Conservation (phyloP, 2,888 invertebrate genomes). For the Lissocephala sabroskyi region DNA sequence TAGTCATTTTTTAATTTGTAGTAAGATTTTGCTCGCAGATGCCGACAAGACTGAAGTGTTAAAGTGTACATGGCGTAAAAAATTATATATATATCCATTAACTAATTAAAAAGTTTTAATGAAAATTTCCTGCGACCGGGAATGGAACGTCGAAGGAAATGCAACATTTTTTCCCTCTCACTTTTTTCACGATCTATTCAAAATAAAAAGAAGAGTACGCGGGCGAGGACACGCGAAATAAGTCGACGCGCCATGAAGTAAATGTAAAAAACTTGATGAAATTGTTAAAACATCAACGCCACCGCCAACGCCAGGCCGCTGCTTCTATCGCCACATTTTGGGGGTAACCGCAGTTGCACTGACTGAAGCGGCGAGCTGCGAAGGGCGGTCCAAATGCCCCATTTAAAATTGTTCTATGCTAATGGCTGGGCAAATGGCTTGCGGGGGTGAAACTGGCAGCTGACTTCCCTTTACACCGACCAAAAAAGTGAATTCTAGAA, state of each 20-base stretch:
- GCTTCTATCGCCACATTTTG: no score
- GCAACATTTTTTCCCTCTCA: neutral
- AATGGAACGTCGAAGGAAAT: slow-evolving; percentile 12
- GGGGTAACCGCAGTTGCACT: slow-evolving; percentile 32
- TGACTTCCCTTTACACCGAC: no score
- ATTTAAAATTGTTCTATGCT: neutral
- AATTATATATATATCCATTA: slow-evolving; percentile 54
- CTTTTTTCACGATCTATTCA: no score
- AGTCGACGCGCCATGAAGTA: slow-evolving; percentile 16
- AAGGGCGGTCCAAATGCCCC: slow-evolving; percentile 7
- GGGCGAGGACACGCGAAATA: slow-evolving; percentile 35
- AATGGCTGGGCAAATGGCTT: slow-evolving; percentile 5
- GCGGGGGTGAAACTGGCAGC: no score
- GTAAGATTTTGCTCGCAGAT: slow-evolving; percentile 2
- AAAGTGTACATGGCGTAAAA: slow-evolving; percentile 9
- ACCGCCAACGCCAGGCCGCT: no score
- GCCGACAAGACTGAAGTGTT: slow-evolving; percentile 10
- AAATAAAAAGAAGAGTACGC: slow-evolving; percentile 6
- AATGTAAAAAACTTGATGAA: slow-evolving; percentile 33
- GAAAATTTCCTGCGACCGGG: slow-evolving; percentile 19
- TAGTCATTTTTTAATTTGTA: slow-evolving; percentile 11
- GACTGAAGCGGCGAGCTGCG: slow-evolving; percentile 7
- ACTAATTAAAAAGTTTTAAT: slow-evolving; percentile 57
- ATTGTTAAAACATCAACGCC: slow-evolving; percentile 11
- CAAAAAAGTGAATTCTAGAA: no score